phyloP scores from a whole-genome alignment of 2,113 vertebrate genomes.

The Vombatus ursinus region DNA sequence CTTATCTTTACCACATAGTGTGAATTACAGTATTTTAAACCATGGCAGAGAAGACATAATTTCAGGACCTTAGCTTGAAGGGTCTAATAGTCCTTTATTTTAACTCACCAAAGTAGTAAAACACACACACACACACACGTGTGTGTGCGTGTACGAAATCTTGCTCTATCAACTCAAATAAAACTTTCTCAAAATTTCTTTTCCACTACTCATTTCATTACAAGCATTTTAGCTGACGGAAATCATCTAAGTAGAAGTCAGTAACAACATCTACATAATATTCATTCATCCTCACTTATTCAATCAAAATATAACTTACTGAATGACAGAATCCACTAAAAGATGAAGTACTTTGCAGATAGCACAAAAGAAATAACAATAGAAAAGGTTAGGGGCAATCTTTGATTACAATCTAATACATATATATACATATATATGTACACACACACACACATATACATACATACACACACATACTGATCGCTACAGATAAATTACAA shows the following conservation, averaged over 20 bases:
- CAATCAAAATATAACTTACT: not conserved
- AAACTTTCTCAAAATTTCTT: conserved; percentile 22
- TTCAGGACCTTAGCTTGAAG: conserved; percentile 27
- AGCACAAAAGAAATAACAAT: not conserved
- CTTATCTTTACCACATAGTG: conserved; percentile 15
- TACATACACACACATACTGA: not conserved
- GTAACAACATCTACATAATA: not conserved
- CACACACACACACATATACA: too few species aligned
- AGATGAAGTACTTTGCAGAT: not conserved
- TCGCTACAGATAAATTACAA: not conserved
- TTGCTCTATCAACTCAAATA: conserved; percentile 10
- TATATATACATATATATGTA: too few species aligned
- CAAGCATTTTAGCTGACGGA: conserved; percentile 19
- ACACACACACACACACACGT: not conserved
- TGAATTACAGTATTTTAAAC: conserved; percentile 16
- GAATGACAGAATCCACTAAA: not conserved
- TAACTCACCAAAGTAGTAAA: conserved; percentile 28
- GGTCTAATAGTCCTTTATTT: conserved; percentile 38
- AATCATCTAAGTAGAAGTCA: conserved; percentile 45
- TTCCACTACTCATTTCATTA: conserved; percentile 34
- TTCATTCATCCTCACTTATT: not conserved
- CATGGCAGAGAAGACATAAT: conserved; percentile 12
- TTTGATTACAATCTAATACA: too few species aligned
- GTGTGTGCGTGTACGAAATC: conserved; percentile 19
- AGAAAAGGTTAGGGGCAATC: not conserved